Evolutionary conservation across 1,140 invertebrate genomes (phyloP), one percentile per base, ranked within the genome.

Genomic region (Zaprionus davidi): DNA sequence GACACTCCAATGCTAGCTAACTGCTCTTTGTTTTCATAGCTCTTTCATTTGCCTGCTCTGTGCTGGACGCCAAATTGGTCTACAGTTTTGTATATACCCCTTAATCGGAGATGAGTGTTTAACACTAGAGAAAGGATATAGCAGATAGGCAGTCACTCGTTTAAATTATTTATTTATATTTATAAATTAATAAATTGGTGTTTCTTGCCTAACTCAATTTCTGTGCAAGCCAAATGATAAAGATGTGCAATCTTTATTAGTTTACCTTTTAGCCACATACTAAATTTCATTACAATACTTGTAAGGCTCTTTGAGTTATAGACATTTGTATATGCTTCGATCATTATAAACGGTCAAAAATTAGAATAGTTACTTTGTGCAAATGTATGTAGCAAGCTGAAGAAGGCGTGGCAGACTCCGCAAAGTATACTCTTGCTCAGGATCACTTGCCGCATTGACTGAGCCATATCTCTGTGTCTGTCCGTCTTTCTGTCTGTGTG

Each of bases 61-160:
- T 64, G 71, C 34, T 41, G 56, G 20, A 72, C 58, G 34, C 53
- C 7, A 67, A 73, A 73, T 67, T 67, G 71, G 55, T 72, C 70
- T 63, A 63, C 55, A 26, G 13, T 36, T 22, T 38, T 55, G 36
- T 57, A n/a, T 28, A n/a, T 28, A 15, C 9, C 9, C 44, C 22
- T 60, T 59, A 38, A 0, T 34, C 9, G 22, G 5, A 7, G n/a
- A 5, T n/a, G 13, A 1, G 11, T 7, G n/a, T n/a, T 17, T 46
- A 7, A 6, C 5, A 17, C 41, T n/a, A 15, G 13, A 5, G 5
- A 1, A 15, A 13, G 36, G 1, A 0, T 15, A 15, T 38, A 3
- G 0, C 5, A 38, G 36, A 15, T n/a, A n/a, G n/a, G n/a, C n/a
- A n/a, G n/a, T n/a, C n/a, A n/a, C n/a, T 15, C 4, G 13, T 4